Evolutionary conservation across 1,140 invertebrate genomes (phyloP), one percentile per base, ranked within the genome.

Genomic region (Orussus abietinus): DNA sequence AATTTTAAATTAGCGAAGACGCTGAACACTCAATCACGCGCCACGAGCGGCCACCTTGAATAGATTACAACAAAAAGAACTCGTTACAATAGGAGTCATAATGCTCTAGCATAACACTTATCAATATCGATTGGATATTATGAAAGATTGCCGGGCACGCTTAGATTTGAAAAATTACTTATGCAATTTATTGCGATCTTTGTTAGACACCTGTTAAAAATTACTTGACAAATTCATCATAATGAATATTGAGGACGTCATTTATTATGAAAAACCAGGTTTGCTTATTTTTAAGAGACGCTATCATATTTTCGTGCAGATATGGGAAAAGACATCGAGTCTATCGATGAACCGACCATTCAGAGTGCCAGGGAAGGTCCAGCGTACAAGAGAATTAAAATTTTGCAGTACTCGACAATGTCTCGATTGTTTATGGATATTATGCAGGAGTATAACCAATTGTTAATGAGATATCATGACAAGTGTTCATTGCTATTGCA

Each of bases 391-490:
- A 66, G 78, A 55, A 74, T 80, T 39, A 67, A 69, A 40, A 42
- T 49, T 25, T 57, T 80, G 45, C 78, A 80, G 57, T 75, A 75
- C 49, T 61, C 56, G 15, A 69, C 75, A 7, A 68, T 71, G 58
- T 17, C 61, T 36, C 62, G 65, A 42, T 55, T 70, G 25, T 78
- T 73, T 53, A 59, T 69, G 4, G 74, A 75, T 37, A 80, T 84
- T 42, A 86, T 91, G 76, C 77, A 79, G 34, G 78, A 83, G 46
- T 90, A 90, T 62, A 84, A 88, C 61, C 72, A 75, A 43, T 84
- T 81, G 31, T 81, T 90, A 59, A 74, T 82, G 32, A 81, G 81
- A 59, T 86, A 87, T 65, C 70, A 83, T 42, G 79, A 85, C 61
- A 74, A 82, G 51, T 85, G 83, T 63, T 83, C 84, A 57, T 78